Evolutionary conservation across 2,797 vertebrate genomes (phyloP).

Genomic region (Epinephelus coioides): DNA sequence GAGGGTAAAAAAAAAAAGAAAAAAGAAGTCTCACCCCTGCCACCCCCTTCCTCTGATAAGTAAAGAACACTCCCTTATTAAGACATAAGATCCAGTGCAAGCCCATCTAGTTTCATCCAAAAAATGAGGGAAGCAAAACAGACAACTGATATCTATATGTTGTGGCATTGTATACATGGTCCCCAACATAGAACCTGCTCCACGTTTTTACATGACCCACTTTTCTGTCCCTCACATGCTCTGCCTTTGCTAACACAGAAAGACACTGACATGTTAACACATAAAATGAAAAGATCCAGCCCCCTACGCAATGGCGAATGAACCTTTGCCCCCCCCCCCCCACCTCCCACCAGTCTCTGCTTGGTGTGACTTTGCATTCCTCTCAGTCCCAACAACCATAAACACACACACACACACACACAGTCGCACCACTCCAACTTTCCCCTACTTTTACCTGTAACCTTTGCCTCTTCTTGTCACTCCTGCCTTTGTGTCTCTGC

Average conservation of each 20-base stretch:
- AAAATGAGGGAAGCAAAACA: neutral
- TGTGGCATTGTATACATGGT: neutral
- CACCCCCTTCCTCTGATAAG: too few species aligned
- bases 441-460: neutral
- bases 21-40: too few species aligned
- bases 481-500: neutral
- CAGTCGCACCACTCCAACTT: neutral
- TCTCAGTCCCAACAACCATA: neutral
- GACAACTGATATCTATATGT: neutral
- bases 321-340: conserved; percentile 11
- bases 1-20: too few species aligned
- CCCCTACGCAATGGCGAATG: neutral
- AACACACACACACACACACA: neutral
- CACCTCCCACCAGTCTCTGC: conserved; percentile 19
- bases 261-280: neutral
- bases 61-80: neutral
- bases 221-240: neutral
- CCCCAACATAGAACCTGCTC: neutral
- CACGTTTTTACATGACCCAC: neutral
- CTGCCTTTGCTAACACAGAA: neutral
- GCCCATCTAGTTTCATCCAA: neutral
- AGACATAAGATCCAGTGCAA: neutral
- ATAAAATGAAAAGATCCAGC: neutral
- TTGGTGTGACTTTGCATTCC: conserved; percentile 29
- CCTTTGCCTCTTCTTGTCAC: neutral